Evolutionary conservation across 1,140 invertebrate species (phyloP).

Genomic region (Euglossa dilemma): DNA sequence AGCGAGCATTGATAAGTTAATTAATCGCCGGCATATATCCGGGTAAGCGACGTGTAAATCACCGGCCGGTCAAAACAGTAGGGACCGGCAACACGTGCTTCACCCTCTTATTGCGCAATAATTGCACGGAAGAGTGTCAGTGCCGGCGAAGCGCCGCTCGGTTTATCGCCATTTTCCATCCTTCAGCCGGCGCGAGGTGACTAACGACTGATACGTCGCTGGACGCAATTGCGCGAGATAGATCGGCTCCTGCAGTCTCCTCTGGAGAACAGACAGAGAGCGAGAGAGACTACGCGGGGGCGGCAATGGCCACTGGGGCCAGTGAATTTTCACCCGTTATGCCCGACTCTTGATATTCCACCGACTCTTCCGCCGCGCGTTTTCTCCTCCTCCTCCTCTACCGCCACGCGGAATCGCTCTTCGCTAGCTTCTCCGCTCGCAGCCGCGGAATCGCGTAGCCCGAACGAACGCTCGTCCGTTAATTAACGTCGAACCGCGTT

Average conservation of each 20-base stretch:
- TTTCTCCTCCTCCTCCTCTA: too few relatives aligned
- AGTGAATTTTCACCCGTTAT: not conserved
- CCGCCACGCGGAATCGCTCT: not conserved
- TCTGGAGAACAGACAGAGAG: not conserved
- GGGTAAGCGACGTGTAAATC: conserved; percentile 45
- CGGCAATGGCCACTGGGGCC: not conserved
- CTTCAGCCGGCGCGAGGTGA: conserved; percentile 49
- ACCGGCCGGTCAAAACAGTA: conserved; percentile 51
- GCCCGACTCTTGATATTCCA: not conserved
- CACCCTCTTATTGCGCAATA: conserved; percentile 66
- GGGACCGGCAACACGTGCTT: conserved; percentile 51
- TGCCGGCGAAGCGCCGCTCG: conserved; percentile 31
- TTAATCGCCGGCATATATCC: conserved; percentile 30
- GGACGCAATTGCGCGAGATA: conserved; percentile 49
- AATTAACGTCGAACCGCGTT: not conserved
- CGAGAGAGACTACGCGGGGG: not conserved
- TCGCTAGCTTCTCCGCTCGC: too few relatives aligned
- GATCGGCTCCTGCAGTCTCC: conserved; percentile 2
- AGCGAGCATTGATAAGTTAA: conserved; percentile 45
- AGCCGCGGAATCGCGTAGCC: not conserved
- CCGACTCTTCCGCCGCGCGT: not conserved
- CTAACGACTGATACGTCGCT: conserved; percentile 59
- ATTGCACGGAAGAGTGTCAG: conserved; percentile 62
- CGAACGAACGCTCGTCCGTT: not conserved
- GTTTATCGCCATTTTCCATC: conserved; percentile 63